Percentiles rank a stretch among this genome's conserved stretches.
These are phyloP conservation scores for Alsophila aescularia DNA, from an alignment of 2,888 invertebrate species.

Conservation along the genomic window DNA sequence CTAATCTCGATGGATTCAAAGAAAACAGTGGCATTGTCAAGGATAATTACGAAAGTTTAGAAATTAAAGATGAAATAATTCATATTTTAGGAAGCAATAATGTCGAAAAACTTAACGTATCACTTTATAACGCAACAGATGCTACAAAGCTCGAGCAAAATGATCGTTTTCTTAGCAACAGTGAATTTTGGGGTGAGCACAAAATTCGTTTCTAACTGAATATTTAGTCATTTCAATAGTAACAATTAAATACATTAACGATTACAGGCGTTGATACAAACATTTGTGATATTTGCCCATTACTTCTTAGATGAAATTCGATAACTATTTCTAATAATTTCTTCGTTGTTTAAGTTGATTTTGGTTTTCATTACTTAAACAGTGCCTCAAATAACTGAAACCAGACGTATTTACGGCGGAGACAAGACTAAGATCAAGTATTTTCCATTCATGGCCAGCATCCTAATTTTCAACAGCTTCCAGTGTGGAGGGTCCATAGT, in stretches of 20 bases:
- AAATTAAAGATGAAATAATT: constrained; percentile 22
- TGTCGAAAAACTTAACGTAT: background rate
- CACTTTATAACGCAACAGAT: background rate
- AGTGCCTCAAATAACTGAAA: constrained; percentile 41
- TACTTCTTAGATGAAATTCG: no score
- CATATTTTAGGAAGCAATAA: constrained; percentile 6
- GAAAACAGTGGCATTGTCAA: constrained; percentile 37
- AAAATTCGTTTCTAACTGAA: no score
- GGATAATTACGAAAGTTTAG: constrained; percentile 19
- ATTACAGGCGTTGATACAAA: no score
- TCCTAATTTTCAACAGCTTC: constrained; percentile 65
- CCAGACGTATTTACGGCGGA: constrained; percentile 60
- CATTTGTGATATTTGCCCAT: no score
- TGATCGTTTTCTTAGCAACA: constrained; percentile 36
- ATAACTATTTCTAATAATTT: no score
- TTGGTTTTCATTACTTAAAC: background rate
- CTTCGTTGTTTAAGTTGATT: background rate
- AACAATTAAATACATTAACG: no score
- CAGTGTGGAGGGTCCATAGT: constrained; percentile 72
- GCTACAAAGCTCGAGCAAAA: constrained; percentile 10
- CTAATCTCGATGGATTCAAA: constrained; percentile 48
- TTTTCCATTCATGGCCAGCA: constrained; percentile 70
- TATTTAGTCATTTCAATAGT: no score
- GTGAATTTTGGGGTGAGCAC: constrained; percentile 64
- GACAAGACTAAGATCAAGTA: constrained; percentile 54